phyloP scores from a whole-genome alignment of 92 coral and sea anemone genomes.

The Porites divaricata region DNA sequence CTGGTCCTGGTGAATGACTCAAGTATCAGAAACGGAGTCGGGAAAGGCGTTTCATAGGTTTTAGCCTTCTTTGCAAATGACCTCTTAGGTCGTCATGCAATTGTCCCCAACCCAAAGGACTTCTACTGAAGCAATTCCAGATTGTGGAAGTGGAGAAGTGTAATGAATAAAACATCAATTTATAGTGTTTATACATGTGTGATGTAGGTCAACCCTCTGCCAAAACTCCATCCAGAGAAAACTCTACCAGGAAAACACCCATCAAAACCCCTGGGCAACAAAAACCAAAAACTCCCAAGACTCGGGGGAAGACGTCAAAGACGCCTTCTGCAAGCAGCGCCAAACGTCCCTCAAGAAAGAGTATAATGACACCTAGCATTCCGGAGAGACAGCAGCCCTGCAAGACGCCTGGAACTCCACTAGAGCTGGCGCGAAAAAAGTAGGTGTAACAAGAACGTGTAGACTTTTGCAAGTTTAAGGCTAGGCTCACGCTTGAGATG shows the following conservation, averaged over 20 bases:
- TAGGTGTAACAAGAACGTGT: slow-evolving; percentile 22
- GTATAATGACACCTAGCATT: slow-evolving; percentile 77
- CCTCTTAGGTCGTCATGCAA: too few relatives aligned
- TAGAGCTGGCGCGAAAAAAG: slow-evolving; percentile 94
- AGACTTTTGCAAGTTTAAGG: not conserved
- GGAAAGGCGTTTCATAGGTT: too few relatives aligned
- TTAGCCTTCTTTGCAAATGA: too few relatives aligned
- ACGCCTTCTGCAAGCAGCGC: slow-evolving; percentile 35
- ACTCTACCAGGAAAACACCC: slow-evolving; percentile 30
- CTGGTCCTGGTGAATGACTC: too few relatives aligned
- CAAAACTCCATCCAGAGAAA: slow-evolving; percentile 33
- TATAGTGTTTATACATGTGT: not conserved
- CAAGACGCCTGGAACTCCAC: slow-evolving; percentile 91
- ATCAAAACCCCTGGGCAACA: slow-evolving; percentile 32
- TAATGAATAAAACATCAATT: too few relatives aligned
- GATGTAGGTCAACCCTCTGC: slow-evolving; percentile 18
- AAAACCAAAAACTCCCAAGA: slow-evolving; percentile 45
- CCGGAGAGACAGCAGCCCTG: slow-evolving; percentile 89
- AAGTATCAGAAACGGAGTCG: too few relatives aligned
- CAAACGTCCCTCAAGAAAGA: slow-evolving; percentile 55
- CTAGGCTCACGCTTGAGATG: too few relatives aligned
- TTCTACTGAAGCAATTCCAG: too few relatives aligned
- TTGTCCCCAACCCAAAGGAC: too few relatives aligned
- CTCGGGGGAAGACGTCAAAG: slow-evolving; percentile 28
- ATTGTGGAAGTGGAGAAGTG: too few relatives aligned